Base-by-base conservation (phyloP, 1,140 invertebrate genomes). In the Idris sp. region DNA sequence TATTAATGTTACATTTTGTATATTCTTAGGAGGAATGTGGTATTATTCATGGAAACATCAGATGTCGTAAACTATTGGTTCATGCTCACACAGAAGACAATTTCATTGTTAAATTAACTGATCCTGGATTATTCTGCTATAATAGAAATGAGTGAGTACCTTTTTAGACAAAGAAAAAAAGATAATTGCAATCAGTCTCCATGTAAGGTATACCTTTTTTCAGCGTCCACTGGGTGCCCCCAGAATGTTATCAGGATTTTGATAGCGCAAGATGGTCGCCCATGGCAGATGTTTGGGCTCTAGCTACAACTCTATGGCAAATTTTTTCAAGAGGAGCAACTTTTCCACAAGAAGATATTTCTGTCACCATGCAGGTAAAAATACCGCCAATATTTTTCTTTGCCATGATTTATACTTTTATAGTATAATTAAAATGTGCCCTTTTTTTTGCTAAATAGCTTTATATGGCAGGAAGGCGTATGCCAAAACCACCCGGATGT, bases 261-360 rank as follows among this genome's bases (percentile, higher is more conserved):
- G 89, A 91, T 88, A 35, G 92, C 92, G 13, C 90, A 89, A 68
- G 87, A 85, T 15, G 92, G 91, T n/a, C 35, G 86, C 89, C 0
- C 87, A 90, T n/a, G 15, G 92, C 93, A 16, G 95, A 97, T 80
- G 90, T 96, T 13, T 97, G 95, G 95, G 94, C 95, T 9, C 92
- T 95, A 77, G 94, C 93, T 1, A 97, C 96, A 10, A 96, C 95
- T 7, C 79, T 96, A 6, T 97, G 95, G 93, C 93, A 97, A 86
- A 94, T 97, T 65, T 97, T 97, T 88, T 93, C 93, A 0, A 92
- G 90, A 78, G 95, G 94, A 19, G 84, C 89, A 58, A 80, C 88
- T n/a, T 59, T 83, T 43, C 80, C 81, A 1, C 48, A 49, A 7
- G 41, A 81, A 48, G 80, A 83, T 36, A 65, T 80, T 11, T 76